Percentiles rank a stretch among this genome's conserved stretches.
phyloP scores from a whole-genome alignment of 2,888 invertebrate species.

The Perizoma flavofasciatum region DNA sequence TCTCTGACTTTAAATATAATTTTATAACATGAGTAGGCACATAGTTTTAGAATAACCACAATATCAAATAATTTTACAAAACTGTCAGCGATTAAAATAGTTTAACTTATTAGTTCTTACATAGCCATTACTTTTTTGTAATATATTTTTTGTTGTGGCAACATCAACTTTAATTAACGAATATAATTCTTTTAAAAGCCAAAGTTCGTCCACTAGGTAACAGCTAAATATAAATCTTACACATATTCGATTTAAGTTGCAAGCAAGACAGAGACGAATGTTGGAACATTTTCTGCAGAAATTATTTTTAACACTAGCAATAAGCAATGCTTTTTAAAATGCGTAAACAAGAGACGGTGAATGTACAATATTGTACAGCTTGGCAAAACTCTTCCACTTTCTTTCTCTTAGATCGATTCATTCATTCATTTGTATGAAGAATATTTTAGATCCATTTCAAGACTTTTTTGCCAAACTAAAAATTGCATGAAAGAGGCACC shows the following conservation, averaged over 20 bases:
- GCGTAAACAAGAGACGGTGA: no score
- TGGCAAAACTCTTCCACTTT: no score
- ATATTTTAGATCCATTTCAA: no score
- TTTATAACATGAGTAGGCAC: neutral
- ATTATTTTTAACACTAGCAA: no score
- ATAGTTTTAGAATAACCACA: neutral
- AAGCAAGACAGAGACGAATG: conserved; percentile 20
- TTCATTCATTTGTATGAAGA: no score
- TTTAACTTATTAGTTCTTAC: no score
- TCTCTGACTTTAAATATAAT: neutral
- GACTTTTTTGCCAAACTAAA: conserved; percentile 12
- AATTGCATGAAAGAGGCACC: conserved; percentile 37
- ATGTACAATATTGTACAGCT: no score
- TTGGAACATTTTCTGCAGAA: no score
- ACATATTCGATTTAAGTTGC: conserved; percentile 21
- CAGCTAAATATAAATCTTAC: neutral
- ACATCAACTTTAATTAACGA: neutral
- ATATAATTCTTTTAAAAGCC: neutral
- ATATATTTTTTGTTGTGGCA: neutral
- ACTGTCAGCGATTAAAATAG: no score
- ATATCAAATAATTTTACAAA: no score
- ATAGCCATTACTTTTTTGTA: no score
- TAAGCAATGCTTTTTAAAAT: neutral
- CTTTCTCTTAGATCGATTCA: no score
- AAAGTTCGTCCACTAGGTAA: neutral